Base-by-base conservation (phyloP, 1,140 invertebrate species). In the Epicauta chinensis region DNA sequence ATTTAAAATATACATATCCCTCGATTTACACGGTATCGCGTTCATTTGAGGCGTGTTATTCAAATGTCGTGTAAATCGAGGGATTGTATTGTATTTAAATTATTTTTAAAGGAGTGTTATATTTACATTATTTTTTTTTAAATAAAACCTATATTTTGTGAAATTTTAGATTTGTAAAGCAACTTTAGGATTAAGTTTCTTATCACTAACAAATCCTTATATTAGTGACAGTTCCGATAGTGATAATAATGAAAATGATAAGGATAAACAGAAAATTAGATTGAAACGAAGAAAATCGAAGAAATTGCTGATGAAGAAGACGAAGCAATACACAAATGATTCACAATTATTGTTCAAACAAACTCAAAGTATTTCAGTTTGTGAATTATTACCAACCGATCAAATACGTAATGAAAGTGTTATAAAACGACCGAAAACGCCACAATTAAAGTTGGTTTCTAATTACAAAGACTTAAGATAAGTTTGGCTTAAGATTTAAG, bases 141-240 rank as follows among this genome's bases (percentile, higher is more conserved):
- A 11, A n/a, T 34, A n/a, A 34, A 34, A 34, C 32, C 3, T n/a
- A 10, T 34, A 34, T 34, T 11, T 10, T 17, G 5, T 7, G 10
- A 40, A 13, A 55, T 66, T 59, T 15, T 47, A 69, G 67, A 62
- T 69, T 15, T 66, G 61, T 34, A 67, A 67, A 53, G 59, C 67
- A 15, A 66, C 57, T 38, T 38, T 69, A 40, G 64, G 61, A 32
- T 40, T 67, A 23, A 2, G 7, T 4, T 59, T 60, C 7, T 34
- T 67, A 6, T 61, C 58, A 16, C 58, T 13, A 60, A 60, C 56
- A 60, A 66, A 50, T 38, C 48, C 4, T 51, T 62, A 52, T 37
- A 55, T 39, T 47, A 59, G 59, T 13, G 59, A 62, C 34, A 55
- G 31, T 29, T 51, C 46, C 10, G 61, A 62, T n/a, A 53, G 41